Evolutionary conservation across 1,140 invertebrate genomes (phyloP).

Genomic region (Drosophila biarmipes): DNA sequence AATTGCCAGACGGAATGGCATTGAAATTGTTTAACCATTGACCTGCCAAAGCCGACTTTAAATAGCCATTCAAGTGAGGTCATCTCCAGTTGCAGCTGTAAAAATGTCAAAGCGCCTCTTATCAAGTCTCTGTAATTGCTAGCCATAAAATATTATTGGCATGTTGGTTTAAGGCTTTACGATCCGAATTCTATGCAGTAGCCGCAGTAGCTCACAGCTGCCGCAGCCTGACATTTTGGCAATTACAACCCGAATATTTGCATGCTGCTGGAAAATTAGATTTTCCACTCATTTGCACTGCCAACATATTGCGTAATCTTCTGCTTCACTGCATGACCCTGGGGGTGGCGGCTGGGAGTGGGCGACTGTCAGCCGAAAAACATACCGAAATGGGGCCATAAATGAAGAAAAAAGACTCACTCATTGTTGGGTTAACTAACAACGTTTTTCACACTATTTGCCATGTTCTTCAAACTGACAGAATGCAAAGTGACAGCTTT

Average conservation of each 20-base stretch:
- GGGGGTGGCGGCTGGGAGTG: conserved; percentile 24
- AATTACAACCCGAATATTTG: conserved; percentile 49
- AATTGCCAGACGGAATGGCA: conserved; percentile 18
- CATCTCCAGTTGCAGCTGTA: conserved; percentile 13
- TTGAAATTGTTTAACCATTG: conserved; percentile 24
- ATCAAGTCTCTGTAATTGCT: conserved; percentile 28
- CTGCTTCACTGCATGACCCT: conserved; percentile 67
- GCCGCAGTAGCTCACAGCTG: conserved; percentile 27
- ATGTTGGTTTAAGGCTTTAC: conserved; percentile 18
- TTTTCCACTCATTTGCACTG: conserved; percentile 76
- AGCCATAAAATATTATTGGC: conserved; percentile 35
- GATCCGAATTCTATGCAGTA: conserved; percentile 15
- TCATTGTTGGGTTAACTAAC: conserved; percentile 46
- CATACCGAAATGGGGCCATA: conserved; percentile 37
- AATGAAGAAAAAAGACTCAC: conserved; percentile 32
- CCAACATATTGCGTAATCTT: conserved; percentile 75
- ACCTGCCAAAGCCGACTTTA: conserved; percentile 19
- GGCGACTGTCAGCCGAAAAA: conserved; percentile 8
- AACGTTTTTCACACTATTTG: conserved; percentile 47
- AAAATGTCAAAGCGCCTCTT: conserved; percentile 45
- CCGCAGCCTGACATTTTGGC: conserved; percentile 60
- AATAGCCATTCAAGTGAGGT: conserved; percentile 20
- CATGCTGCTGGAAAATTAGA: conserved; percentile 72
- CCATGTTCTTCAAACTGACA: conserved; percentile 42
- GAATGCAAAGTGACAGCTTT: conserved; percentile 31